Base-by-base conservation (phyloP, 2,797 vertebrate species). In the Urophycis tenuis region DNA sequence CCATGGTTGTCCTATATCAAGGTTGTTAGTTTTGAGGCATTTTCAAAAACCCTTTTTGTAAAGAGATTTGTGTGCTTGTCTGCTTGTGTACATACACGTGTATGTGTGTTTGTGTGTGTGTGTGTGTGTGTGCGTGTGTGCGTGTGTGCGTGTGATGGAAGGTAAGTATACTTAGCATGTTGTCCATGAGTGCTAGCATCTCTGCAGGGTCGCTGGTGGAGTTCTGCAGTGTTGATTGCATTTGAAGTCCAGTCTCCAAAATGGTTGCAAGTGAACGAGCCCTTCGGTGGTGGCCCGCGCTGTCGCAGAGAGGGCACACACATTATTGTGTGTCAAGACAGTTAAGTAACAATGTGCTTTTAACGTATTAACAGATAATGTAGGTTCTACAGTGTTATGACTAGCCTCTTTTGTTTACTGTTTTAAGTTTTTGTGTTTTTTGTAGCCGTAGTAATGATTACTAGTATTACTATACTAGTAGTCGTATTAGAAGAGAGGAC, bases 241-340 rank as follows among this genome's bases (percentile, higher is more conserved):
- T 69, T 69, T 79, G 29, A 1, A 81, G 78, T 6, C 19, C 49
- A 0, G 70, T 81, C n/a, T 87, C 31, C 10, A 88, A 11, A 41
- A 89, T 34, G 11, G 3, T 12, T 41, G 12, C 39, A 41, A 41
- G 11, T 15, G 39, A 14, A 41, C 2, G 12, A 12, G 39, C 15
- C 19, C 41, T 35, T 77, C 71, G n/a, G 87, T 64, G 8, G 0
- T 36, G 0, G 3, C 41, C 8, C 1, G 79, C 75, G 32, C 93
- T 94, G 83, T 70, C 29, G 84, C 0, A 81, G 10, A 86, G 29
- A 76, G 60, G 15, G 11, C 35, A 78, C 74, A 83, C 41, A 1
- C 3, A 78, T 34, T 4, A 78, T 34, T 4, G 83, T 17, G 80
- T 72, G 33, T 80, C 14, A 45, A 36, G 9, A 10, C 60, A 67